A percentile compares a stretch with the other conserved stretches of the same genome.
phyloP scores from a whole-genome alignment of 35 echinoderm and acorn worm genomes.

The Lytechinus pictus region DNA sequence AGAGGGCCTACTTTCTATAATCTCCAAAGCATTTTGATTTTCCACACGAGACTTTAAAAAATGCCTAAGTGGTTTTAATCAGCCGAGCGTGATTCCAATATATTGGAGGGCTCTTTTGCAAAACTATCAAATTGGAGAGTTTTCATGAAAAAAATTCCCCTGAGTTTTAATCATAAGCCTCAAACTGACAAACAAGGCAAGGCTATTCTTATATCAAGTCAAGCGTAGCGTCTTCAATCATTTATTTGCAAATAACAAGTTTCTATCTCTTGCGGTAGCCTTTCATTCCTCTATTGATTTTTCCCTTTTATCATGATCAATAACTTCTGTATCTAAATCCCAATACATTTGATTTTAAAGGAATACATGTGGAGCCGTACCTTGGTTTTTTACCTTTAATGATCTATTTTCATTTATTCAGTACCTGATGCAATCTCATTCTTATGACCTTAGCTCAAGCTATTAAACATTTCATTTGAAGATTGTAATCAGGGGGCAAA shows the following conservation, averaged over 20 bases:
- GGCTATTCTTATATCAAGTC: neutral
- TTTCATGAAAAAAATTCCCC: neutral
- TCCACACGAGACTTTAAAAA: neutral
- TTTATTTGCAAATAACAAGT: neutral
- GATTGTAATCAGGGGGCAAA: neutral
- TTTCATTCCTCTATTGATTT: neutral
- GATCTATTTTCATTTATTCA: neutral
- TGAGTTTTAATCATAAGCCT: slow-evolving; percentile 4
- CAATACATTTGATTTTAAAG: neutral
- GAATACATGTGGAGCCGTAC: neutral
- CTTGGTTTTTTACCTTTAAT: neutral
- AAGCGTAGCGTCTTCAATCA: neutral
- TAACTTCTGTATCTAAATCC: neutral
- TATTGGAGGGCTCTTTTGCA: neutral
- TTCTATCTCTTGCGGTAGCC: neutral
- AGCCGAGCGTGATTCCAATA: slow-evolving; percentile 9
- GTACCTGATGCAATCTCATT: neutral
- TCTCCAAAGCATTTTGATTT: slow-evolving; percentile 4
- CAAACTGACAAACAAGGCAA: neutral
- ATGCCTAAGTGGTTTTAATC: slow-evolving; percentile 18
- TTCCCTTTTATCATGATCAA: neutral
- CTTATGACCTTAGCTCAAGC: neutral
- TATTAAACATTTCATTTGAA: neutral
- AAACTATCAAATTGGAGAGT: neutral
- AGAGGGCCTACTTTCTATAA: neutral